Base-by-base conservation (phyloP, 1,140 invertebrate genomes). In the Bombus affinis region DNA sequence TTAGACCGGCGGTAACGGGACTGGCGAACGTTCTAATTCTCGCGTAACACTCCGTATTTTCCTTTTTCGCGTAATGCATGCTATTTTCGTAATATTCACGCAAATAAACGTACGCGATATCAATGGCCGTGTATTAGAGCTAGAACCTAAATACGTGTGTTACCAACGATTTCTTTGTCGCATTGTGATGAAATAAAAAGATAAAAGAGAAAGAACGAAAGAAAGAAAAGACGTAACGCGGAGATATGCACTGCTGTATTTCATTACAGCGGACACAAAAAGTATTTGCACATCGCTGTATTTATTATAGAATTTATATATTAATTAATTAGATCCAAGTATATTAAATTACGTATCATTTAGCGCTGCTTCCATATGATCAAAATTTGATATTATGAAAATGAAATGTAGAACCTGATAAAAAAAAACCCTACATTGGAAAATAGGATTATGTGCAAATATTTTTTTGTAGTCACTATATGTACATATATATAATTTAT, bases 51-150 rank as follows among this genome's bases (percentile, higher is more conserved):
- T n/a, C 1, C 4, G 32, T 15, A 39, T 76, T 80, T 35, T 18
- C 42, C 47, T 80, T 57, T 37, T 76, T 57, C 47, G 32, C 22
- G 22, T 57, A 72, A 73, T 35, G 32, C 22, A 18, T 72, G 42
- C 70, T 37, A 72, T 85, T 73, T 71, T 73, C 57, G 39, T 81
- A 72, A 80, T 81, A 37, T 81, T 73, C 42, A 25, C 8, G 66
- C 62, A 10, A 66, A 80, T 80, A 80, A 72, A 85, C 28, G 75
- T n/a, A 6, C 59, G 57, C 39, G 53, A 25, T 62, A 57, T 39
- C 74, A 22, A n/a, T 5, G 32, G 6, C 28, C 37, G 39, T 71
- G 70, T 72, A 79, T 84, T 47, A 10, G n/a, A 22, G 25, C 8
- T 25, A 15, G n/a, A 59, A 53, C 66, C 59, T 65, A 47, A 47